Evolutionary conservation across 2,888 invertebrate genomes (phyloP).

Genomic region (Drosophila mercatorum): DNA sequence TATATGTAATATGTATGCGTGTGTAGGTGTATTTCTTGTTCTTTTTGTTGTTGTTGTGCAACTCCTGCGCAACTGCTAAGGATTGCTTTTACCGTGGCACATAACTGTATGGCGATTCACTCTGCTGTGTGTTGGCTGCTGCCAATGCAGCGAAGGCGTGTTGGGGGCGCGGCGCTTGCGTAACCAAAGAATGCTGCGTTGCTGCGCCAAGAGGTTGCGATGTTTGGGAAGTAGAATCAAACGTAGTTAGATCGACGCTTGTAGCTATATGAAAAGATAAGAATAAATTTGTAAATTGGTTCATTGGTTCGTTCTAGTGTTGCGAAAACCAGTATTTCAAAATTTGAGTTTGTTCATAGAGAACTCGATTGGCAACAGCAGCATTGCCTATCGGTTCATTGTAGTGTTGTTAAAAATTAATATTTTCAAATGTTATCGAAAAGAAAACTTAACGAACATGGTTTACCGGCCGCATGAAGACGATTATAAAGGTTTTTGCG

Average conservation of each 20-base stretch:
- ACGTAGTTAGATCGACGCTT: slow-evolving; percentile 62
- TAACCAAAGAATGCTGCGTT: slow-evolving; percentile 39
- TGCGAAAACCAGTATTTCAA: neutral
- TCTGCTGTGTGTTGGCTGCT: slow-evolving; percentile 55
- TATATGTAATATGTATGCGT: slow-evolving; percentile 65
- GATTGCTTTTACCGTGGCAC: slow-evolving; percentile 63
- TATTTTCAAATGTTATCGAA: neutral
- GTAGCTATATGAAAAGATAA: slow-evolving; percentile 30
- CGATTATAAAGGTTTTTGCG: slow-evolving; percentile 83
- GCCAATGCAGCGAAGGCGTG: slow-evolving; percentile 67
- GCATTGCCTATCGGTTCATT: neutral
- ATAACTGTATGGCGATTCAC: slow-evolving; percentile 66
- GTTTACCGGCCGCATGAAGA: slow-evolving; percentile 82
- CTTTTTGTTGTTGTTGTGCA: slow-evolving; percentile 29
- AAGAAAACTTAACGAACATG: slow-evolving; percentile 9
- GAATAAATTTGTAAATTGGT: neutral
- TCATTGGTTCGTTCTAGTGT: neutral
- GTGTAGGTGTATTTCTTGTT: slow-evolving; percentile 39
- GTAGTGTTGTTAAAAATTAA: neutral
- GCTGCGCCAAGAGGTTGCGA: slow-evolving; percentile 21
- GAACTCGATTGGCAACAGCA: too few species aligned
- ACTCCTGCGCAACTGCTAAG: slow-evolving; percentile 23
- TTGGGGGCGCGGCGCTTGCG: slow-evolving; percentile 57
- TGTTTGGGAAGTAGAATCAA: slow-evolving; percentile 43
- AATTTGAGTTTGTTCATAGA: neutral